Evolutionary conservation across 2,888 invertebrate species (phyloP).

Genomic region (Hirtodrosophila histrioides): DNA sequence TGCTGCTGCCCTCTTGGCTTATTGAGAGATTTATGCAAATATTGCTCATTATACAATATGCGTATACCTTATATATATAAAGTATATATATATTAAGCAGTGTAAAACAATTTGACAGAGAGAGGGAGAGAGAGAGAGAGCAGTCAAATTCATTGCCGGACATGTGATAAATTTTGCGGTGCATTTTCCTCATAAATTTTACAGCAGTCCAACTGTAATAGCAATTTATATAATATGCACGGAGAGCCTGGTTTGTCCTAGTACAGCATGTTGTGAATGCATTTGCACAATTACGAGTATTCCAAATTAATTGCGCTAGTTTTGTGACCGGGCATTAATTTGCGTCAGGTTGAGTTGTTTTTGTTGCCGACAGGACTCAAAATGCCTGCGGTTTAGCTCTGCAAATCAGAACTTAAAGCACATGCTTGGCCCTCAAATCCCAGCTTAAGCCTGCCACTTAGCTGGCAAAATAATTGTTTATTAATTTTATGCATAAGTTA

Average conservation of each 20-base stretch:
- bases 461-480: too few relatives aligned
- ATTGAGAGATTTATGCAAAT: conserved; percentile 63
- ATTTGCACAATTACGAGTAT: conserved; percentile 48
- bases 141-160: conserved; percentile 47
- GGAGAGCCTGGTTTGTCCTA: not conserved
- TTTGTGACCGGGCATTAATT: conserved; percentile 53
- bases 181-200: conserved; percentile 66
- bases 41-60: conserved; percentile 52
- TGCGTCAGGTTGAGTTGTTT: conserved; percentile 31
- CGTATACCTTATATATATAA: not conserved
- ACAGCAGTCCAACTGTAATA: conserved; percentile 47
- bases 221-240: conserved; percentile 60
- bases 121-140: conserved; percentile 3
- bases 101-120: conserved; percentile 35
- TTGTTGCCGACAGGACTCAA: not conserved
- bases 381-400: conserved; percentile 17
- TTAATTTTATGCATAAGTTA: too few relatives aligned
- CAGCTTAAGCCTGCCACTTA: too few relatives aligned
- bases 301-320: conserved; percentile 60
- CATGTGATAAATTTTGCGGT: conserved; percentile 75
- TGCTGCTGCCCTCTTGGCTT: conserved; percentile 37
- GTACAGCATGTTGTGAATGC: conserved; percentile 33
- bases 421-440: not conserved
- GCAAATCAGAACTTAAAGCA: conserved; percentile 2
- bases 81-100: not conserved